Base-by-base conservation (phyloP, 2,888 invertebrate genomes). In the Leptopilina myrica region DNA sequence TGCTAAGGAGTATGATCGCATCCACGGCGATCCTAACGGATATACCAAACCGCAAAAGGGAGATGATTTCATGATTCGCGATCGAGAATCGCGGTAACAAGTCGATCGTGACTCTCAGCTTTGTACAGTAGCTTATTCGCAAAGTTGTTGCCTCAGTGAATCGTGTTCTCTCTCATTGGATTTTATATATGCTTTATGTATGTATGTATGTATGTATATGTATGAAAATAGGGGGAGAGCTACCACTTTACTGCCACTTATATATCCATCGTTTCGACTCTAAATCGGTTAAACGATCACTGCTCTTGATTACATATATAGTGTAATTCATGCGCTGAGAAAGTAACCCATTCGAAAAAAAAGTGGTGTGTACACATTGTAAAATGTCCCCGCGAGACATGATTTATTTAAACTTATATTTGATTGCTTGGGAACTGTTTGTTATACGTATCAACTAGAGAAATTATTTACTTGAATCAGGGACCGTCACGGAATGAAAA, bases 51-150 rank as follows among this genome's bases (percentile, higher is more conserved):
- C 73, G 77, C 46, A 56, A 69, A 20, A 53, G 15, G 53, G 66
- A 75, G 84, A 87, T 85, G 86, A 89, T 89, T 89, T 85, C 87
- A 87, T 83, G 89, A 89, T 88, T 85, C 87, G 85, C 87, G 87
- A 84, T 80, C 81, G 80, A 79, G 82, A 81, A 84, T 86, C 84
- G 84, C 81, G 82, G 85, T 89, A 91, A 90, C 91, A 87, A 91
- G 91, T 85, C 85, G 89, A 85, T 91, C 91, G 91, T 91, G 91
- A 91, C 91, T 89, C 85, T 87, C 86, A 84, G 84, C 86, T 86
- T 86, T 84, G 83, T 86, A 87, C 89, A 86, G 90, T 90, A 88
- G 89, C 89, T 87, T 85, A 86, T 89, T 85, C 88, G 85, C 86
- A 83, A 84, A 33, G 82, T 85, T 79, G 86, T 84, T 85, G 79